Evolutionary conservation across 2,113 vertebrate species (phyloP).

Genomic region (Rhinopomastus cyanomelas): DNA sequence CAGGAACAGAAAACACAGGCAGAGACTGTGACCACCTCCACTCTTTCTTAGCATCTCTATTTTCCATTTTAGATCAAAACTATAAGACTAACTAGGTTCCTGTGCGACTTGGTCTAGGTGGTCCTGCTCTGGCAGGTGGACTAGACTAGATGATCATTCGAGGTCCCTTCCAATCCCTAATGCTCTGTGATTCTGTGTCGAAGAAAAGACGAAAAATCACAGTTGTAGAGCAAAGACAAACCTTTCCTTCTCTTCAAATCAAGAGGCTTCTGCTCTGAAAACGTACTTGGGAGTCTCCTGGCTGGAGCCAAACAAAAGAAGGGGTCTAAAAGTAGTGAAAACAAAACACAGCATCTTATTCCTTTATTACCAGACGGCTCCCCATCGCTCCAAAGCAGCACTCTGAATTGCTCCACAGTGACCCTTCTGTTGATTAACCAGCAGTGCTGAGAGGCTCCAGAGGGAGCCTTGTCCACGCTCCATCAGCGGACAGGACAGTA

Average conservation of each 20-base stretch:
- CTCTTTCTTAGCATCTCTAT: neutral
- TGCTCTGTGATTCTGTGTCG: too few relatives aligned
- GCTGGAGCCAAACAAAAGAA: neutral
- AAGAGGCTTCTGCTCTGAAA: neutral
- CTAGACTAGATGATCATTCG: too few relatives aligned
- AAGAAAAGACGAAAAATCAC: neutral
- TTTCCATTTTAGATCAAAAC: neutral
- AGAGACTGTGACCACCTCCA: neutral
- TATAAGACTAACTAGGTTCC: neutral
- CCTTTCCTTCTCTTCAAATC: neutral
- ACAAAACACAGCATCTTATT: neutral
- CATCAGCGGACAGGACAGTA: neutral
- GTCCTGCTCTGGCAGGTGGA: too few relatives aligned
- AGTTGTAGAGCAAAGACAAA: neutral
- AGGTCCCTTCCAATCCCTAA: too few relatives aligned
- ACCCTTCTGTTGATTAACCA: neutral
- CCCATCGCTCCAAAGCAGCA: neutral
- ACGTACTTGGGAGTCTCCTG: neutral
- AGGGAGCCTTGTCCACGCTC: neutral
- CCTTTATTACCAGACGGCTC: neutral
- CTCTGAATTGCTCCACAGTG: neutral
- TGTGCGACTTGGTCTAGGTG: too few relatives aligned
- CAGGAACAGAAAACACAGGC: slow-evolving; percentile 44
- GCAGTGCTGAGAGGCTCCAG: neutral
- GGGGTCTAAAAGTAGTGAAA: neutral